These are phyloP conservation scores for Nasonia giraulti DNA, from an alignment of 1,140 invertebrate species.

Conservation along the genomic window DNA sequence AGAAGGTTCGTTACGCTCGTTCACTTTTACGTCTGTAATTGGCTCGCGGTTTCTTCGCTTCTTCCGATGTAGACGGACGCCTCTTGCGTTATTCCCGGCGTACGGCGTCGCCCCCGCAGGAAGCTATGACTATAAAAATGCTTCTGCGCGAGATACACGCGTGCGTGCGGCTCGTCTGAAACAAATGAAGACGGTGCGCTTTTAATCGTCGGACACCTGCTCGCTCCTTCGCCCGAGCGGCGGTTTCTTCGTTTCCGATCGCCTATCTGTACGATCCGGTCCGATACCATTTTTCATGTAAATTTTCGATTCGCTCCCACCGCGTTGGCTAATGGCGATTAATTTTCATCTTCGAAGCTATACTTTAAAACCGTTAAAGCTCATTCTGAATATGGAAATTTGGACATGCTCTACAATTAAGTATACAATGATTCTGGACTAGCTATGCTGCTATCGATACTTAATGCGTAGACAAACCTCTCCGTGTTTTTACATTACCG, in stretches of 20 bases:
- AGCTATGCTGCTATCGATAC: background rate
- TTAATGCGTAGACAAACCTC: background rate
- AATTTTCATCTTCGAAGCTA: background rate
- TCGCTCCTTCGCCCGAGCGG: background rate
- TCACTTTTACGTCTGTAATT: constrained; percentile 51
- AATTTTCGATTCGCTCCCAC: background rate
- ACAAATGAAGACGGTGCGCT: constrained; percentile 34
- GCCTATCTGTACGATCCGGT: background rate
- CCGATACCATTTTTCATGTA: constrained; percentile 27
- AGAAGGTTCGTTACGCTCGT: constrained; percentile 49
- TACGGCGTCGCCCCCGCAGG: constrained; percentile 45
- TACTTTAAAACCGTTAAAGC: background rate
- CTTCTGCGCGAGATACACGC: constrained; percentile 20
- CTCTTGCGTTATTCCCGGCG: background rate
- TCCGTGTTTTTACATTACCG: background rate
- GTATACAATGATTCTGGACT: background rate
- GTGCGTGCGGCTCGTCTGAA: background rate
- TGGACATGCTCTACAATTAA: background rate
- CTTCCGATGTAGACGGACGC: constrained; percentile 35
- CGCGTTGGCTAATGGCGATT: background rate
- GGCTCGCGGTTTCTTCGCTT: constrained; percentile 48
- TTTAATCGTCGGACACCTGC: constrained; percentile 47
- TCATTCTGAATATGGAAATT: background rate
- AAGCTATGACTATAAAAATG: constrained; percentile 51
- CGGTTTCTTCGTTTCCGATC: background rate